Base-by-base conservation (phyloP, 2,888 invertebrate species). In the Gnatocerus cornutus region DNA sequence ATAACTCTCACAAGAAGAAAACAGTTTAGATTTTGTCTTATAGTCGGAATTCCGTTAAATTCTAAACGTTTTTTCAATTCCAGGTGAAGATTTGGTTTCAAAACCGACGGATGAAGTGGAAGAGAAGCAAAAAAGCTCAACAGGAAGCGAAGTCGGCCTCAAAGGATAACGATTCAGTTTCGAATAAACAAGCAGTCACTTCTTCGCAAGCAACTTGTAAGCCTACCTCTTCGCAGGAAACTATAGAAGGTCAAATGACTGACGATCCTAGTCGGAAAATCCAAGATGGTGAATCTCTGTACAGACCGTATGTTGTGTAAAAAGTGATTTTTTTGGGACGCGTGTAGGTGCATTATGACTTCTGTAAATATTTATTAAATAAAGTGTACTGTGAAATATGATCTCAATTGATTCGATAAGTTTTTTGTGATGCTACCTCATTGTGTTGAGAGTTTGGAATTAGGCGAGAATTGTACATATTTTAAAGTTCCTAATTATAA, bases 71-170 rank as follows among this genome's bases (percentile, higher is more conserved):
- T 9, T 33, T 41, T 41, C 5, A 41, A 41, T 41, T 62, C 45
- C 89, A 97, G 95, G 97, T 97, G 72, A 97, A 97, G 89, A 97
- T 98, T 79, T 98, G 97, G 98, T 99, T 99, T 86, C 98, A 99
- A 89, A 98, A 98, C 85, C 90, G 98, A 55, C 90, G 98, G 78
- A 98, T 98, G 98, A 98, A 98, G 84, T 98, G 98, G 97, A 99
- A 99, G 84, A 88, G 99, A 8, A 97, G 97, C 74, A 98, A 98
- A 89, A 98, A 98, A 81, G 96, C 96, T 0, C 96, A 96, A 83
- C 94, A 95, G 76, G 96, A 96, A 85, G 91, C 94, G 27, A 93
- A 93, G 85, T 78, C 79, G 46, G 88, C 58, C n/a, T 46, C 85
- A 9, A 72, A 70, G 46, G 77, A 76, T 27, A 69, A 73, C 61